These are phyloP conservation scores for Leucosticte australis DNA, from an alignment of 2,113 vertebrate species.

Conservation along the genomic window DNA sequence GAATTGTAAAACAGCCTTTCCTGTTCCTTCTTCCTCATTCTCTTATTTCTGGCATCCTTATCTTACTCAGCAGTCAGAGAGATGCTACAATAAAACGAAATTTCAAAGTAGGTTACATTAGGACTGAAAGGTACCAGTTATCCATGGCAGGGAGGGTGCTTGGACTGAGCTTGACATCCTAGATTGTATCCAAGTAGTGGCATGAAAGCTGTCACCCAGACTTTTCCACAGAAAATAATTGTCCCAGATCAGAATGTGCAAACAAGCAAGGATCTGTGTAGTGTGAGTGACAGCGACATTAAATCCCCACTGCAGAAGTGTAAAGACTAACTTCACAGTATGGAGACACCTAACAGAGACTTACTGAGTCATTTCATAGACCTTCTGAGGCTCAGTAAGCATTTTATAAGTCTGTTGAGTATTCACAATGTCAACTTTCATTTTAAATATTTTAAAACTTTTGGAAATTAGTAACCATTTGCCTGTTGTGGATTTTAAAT, in stretches of 20 bases:
- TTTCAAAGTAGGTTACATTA: not conserved
- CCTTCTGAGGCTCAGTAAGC: not conserved
- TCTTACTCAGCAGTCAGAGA: not conserved
- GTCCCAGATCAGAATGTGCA: not conserved
- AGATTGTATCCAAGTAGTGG: not conserved
- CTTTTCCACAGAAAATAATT: not conserved
- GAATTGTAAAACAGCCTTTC: not conserved
- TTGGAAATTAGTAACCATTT: not conserved
- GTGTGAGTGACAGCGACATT: not conserved
- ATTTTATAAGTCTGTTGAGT: not conserved
- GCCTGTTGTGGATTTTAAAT: not conserved
- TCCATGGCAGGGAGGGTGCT: not conserved
- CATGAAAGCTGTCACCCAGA: fast-evolving
- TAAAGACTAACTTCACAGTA: not conserved
- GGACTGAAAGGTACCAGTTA: not conserved
- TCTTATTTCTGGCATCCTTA: not conserved
- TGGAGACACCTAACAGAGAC: not conserved
- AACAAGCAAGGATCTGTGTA: not conserved
- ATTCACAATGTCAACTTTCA: not conserved
- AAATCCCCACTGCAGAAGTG: not conserved
- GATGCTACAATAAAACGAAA: not conserved
- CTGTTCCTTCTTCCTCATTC: not conserved
- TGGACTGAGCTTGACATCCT: not conserved
- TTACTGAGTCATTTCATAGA: not conserved
- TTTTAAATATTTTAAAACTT: not conserved